Conservation (phyloP, 1,140 invertebrate species). For the Heliothis subflexa region DNA sequence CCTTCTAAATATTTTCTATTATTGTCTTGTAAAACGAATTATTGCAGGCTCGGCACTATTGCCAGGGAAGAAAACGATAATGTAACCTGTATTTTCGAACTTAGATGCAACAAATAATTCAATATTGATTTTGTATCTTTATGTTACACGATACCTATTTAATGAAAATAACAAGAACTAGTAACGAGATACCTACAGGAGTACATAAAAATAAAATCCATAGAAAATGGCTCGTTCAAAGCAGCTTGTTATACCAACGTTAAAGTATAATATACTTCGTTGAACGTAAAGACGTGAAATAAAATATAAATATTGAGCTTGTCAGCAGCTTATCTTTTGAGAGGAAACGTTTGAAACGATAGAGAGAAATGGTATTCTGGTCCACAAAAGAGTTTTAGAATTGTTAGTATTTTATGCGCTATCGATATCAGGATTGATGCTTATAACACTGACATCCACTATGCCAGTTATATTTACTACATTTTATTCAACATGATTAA, state of each 20-base stretch:
- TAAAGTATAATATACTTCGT: slow-evolving; percentile 10
- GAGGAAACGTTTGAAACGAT: slow-evolving; percentile 7
- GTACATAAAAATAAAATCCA: neutral
- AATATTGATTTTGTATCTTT: no score
- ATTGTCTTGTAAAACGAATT: no score
- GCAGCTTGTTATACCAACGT: neutral
- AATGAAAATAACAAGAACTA: no score
- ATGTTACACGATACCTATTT: no score
- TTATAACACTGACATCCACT: neutral
- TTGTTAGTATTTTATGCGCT: slow-evolving; percentile 20
- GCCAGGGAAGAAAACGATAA: no score
- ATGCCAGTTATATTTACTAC: no score
- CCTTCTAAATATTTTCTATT: no score
- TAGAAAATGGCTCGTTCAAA: neutral
- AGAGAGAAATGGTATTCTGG: neutral
- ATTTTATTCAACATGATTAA: no score
- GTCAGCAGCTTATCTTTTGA: slow-evolving; percentile 23
- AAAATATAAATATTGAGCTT: slow-evolving; percentile 16
- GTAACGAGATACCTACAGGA: no score
- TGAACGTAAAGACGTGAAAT: neutral
- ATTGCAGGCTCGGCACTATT: no score
- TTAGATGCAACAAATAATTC: no score
- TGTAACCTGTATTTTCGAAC: no score
- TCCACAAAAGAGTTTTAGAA: neutral
- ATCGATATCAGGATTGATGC: neutral